Conservation (phyloP, 2,888 invertebrate species). For the Yponomeuta malinellus region DNA sequence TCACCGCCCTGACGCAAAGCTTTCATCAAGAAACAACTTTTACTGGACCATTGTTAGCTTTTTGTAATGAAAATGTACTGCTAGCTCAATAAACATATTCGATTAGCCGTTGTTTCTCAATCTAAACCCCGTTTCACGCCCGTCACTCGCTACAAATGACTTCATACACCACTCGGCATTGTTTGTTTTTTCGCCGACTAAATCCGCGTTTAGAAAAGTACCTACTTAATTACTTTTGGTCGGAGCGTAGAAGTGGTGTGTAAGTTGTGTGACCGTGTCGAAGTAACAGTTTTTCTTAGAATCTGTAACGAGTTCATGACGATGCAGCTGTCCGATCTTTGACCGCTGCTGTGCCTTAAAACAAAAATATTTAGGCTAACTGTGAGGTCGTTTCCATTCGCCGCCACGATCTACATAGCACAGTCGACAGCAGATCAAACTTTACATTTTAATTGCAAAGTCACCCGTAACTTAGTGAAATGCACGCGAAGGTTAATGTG, state of each 20-base stretch:
- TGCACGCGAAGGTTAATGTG: no score
- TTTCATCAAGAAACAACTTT: no score
- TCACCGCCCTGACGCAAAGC: no score
- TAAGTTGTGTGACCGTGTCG: background rate
- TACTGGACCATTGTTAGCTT: background rate
- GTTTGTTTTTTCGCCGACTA: constrained; percentile 7
- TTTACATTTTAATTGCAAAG: no score
- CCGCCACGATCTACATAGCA: no score
- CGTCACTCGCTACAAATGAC: constrained; percentile 21
- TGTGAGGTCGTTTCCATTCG: background rate
- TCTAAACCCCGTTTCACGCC: constrained; percentile 26
- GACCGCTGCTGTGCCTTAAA: background rate
- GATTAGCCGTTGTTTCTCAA: constrained; percentile 23
- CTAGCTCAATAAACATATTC: constrained; percentile 11
- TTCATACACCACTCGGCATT: constrained; percentile 16
- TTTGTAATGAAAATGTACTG: background rate
- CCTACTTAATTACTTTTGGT: background rate
- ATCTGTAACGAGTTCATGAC: background rate
- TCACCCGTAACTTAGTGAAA: no score
- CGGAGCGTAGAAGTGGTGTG: background rate
- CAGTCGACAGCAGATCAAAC: no score
- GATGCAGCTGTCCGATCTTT: background rate
- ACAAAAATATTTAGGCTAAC: background rate
- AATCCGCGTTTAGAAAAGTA: background rate
- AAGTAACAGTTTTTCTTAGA: background rate